A percentile compares a stretch with the other conserved stretches of the same genome.
These are phyloP conservation scores for Pangasius larnaudii DNA, from an alignment of 2,797 vertebrate species.

Conservation along the genomic window DNA sequence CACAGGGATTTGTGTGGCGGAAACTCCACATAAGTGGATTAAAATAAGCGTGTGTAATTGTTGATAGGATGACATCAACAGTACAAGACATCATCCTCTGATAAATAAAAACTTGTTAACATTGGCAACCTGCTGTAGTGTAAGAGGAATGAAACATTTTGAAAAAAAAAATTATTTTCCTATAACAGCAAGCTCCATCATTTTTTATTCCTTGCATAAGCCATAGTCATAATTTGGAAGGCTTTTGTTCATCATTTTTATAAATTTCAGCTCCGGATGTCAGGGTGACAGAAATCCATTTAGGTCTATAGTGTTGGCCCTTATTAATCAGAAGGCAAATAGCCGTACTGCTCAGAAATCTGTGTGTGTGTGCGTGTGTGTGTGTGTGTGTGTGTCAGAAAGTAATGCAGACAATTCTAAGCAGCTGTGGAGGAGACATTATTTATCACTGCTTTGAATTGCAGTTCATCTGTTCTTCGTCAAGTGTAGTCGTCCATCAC, in stretches of 20 bases:
- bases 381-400: not conserved
- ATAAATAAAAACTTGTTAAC: not conserved
- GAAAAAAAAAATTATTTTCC: not conserved
- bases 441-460: conserved; percentile 3
- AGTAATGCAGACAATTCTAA: not conserved
- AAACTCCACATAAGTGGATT: not conserved
- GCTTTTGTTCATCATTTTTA: not conserved
- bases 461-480: not conserved
- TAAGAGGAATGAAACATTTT: not conserved
- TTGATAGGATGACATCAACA: not conserved
- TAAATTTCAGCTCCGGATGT: not conserved
- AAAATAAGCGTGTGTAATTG: not conserved
- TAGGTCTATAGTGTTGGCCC: conserved; percentile 12
- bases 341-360: not conserved
- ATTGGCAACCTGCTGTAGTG: not conserved
- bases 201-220: not conserved
- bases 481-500: not conserved
- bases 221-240: not conserved
- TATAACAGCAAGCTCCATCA: not conserved
- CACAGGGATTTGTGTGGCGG: not conserved
- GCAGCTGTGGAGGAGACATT: not conserved
- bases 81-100: not conserved
- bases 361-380: too few relatives aligned
- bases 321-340: conserved; percentile 1
- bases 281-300: conserved; percentile 38